Base-by-base conservation (phyloP, 2,113 vertebrate species). In the Azemiops feae region DNA sequence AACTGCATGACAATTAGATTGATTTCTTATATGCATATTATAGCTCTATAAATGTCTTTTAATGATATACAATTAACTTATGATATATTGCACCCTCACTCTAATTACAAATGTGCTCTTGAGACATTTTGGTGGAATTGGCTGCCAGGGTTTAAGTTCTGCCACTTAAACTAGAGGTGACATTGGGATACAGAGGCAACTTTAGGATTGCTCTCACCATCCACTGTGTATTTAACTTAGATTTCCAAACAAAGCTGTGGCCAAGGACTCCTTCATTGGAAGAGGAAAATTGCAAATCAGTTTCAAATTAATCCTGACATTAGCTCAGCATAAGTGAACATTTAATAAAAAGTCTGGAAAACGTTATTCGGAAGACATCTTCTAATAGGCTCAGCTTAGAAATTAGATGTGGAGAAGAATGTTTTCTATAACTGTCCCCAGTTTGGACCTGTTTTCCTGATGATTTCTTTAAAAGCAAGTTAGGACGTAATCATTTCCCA, bases 191-290 rank as follows among this genome's bases (percentile, higher is more conserved):
- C 0, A 4, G 34, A 43, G 18, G 0, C 88, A 95, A 81, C 69
- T 22, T 81, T 39, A 81, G 69, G 69, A 92, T 90, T 88, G 95
- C 53, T 5, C 91, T 94, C 11, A 2, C 27, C 18, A 92, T 34
- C 91, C 16, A 87, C 89, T 90, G 60, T 0, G 52, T 45, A 64
- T 94, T 96, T 94, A 91, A 93, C 92, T 92, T 93, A 93, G 69
- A 93, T 91, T 94, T 96, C 18, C 45, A 88, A 95, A 94, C 96
- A 95, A 95, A 96, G 94, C 91, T 93, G 93, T 0, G 27, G 93
- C 90, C 88, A 94, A 18, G 16, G 52, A 94, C 90, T 92, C 18
- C 91, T 93, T 91, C 14, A 64, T 55, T 3, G 43, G 18, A 89
- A 89, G 23, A 58, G 47, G 27, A 93, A 89, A 20, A 50, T 25